Percentiles rank a stretch among this genome's conserved stretches.
Conservation (phyloP, 2,113 vertebrate species). For the Actenoides lindsayi region DNA sequence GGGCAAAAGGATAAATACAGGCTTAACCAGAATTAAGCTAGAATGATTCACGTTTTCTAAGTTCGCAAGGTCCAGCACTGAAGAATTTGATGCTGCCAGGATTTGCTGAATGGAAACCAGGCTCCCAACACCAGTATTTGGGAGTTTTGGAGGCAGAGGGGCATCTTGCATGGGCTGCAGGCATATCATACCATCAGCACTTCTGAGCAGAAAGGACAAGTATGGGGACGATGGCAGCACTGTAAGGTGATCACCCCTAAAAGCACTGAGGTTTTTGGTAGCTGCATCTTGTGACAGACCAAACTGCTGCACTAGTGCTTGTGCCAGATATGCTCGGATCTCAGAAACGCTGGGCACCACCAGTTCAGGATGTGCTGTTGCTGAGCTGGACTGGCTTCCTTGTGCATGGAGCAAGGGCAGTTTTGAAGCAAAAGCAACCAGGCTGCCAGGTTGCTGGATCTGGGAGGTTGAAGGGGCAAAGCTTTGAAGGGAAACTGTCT, state of each 20-base stretch:
- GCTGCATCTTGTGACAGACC: not conserved
- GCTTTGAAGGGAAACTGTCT: not conserved
- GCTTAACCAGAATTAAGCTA: conserved; percentile 39
- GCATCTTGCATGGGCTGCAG: conserved; percentile 12
- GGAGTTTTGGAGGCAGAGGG: not conserved
- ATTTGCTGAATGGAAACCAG: conserved; percentile 36
- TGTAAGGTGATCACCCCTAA: not conserved
- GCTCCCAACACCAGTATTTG: not conserved
- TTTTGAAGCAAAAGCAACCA: not conserved
- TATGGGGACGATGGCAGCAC: not conserved
- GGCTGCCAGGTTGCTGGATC: not conserved
- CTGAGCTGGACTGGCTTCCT: not conserved
- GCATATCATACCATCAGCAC: not conserved
- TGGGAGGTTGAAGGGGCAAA: not conserved
- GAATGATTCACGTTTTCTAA: not conserved
- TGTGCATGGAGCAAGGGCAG: accelerated
- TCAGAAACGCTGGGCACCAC: not conserved
- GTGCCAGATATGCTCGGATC: not conserved
- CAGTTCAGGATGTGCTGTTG: accelerated
- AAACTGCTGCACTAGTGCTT: not conserved
- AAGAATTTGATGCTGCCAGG: not conserved
- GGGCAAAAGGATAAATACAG: conserved; percentile 39
- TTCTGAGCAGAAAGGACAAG: conserved; percentile 13
- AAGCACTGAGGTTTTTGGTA: not conserved
- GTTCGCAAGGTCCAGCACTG: not conserved